Conservation (phyloP, 1,140 invertebrate species). For the Oryctes rhinoceros region DNA sequence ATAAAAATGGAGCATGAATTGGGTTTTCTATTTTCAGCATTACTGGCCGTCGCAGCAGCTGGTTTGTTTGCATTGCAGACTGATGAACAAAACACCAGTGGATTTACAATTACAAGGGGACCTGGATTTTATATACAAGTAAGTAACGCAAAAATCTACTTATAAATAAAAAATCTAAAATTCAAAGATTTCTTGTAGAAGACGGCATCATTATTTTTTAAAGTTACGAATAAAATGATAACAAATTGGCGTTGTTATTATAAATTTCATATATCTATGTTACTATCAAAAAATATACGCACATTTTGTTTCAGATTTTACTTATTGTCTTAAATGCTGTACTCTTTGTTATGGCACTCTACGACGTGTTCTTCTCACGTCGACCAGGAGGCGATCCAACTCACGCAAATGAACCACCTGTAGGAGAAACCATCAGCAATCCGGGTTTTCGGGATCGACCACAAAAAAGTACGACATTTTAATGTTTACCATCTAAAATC, state of each 20-base stretch:
- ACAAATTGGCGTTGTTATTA: too few relatives aligned
- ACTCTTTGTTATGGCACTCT: slow-evolving; percentile 78
- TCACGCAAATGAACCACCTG: slow-evolving; percentile 60
- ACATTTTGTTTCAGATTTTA: slow-evolving; percentile 70
- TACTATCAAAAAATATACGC: not conserved
- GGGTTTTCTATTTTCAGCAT: slow-evolving; percentile 67
- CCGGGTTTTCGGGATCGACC: slow-evolving; percentile 79
- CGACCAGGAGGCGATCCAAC: slow-evolving; percentile 80
- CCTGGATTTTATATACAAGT: slow-evolving; percentile 89
- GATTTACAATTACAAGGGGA: slow-evolving; percentile 77
- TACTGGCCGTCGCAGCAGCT: slow-evolving; percentile 79
- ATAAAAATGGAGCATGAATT: not conserved
- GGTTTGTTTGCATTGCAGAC: slow-evolving; percentile 83
- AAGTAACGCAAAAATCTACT: slow-evolving; percentile 50
- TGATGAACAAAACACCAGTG: slow-evolving; percentile 69
- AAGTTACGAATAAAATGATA: too few relatives aligned
- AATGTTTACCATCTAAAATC: too few relatives aligned
- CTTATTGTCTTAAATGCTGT: slow-evolving; percentile 77
- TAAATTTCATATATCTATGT: too few relatives aligned
- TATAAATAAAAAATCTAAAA: too few relatives aligned
- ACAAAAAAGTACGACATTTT: not conserved
- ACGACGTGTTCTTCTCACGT: slow-evolving; percentile 76
- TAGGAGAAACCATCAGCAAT: slow-evolving; percentile 81
- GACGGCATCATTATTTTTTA: too few relatives aligned
- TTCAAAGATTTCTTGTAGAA: too few relatives aligned